These are phyloP conservation scores for Eumacrocentrus americanus DNA, from an alignment of 2,888 invertebrate genomes.

Conservation along the genomic window DNA sequence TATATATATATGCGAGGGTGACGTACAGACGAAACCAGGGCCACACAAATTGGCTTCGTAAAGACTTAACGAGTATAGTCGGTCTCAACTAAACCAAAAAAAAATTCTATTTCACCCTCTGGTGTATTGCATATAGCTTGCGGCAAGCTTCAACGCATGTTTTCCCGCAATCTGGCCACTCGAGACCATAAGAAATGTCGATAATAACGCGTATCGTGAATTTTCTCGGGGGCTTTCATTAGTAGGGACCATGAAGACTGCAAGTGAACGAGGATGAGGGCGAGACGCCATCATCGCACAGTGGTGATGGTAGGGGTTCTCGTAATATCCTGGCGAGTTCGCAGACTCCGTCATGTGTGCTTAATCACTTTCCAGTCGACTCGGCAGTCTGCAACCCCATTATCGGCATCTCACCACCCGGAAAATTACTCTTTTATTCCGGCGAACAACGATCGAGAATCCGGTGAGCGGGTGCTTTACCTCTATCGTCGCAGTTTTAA, in stretches of 20 bases:
- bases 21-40: constrained; percentile 47
- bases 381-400: constrained; percentile 60
- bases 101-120: not conserved
- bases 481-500: constrained; percentile 17
- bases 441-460: constrained; percentile 49
- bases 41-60: constrained; percentile 57
- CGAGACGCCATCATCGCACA: constrained; percentile 22
- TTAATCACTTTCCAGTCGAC: constrained; percentile 62
- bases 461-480: constrained; percentile 27
- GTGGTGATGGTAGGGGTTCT: constrained; percentile 35
- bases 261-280: constrained; percentile 17
- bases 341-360: constrained; percentile 60
- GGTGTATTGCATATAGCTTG: constrained; percentile 5
- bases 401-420: constrained; percentile 60
- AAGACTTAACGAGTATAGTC: constrained; percentile 48
- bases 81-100: constrained; percentile 1
- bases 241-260: constrained; percentile 29
- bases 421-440: constrained; percentile 61
- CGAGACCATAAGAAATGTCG: constrained; percentile 7
- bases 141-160: constrained; percentile 45
- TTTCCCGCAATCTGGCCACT: constrained; percentile 55
- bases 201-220: not conserved
- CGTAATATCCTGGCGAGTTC: constrained; percentile 59
- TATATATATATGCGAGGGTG: constrained; percentile 32
- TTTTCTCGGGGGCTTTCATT: not conserved